Evolutionary conservation across 2,888 invertebrate genomes (phyloP), one percentile per base, ranked within the genome.

Genomic region (Perdita meconis): DNA sequence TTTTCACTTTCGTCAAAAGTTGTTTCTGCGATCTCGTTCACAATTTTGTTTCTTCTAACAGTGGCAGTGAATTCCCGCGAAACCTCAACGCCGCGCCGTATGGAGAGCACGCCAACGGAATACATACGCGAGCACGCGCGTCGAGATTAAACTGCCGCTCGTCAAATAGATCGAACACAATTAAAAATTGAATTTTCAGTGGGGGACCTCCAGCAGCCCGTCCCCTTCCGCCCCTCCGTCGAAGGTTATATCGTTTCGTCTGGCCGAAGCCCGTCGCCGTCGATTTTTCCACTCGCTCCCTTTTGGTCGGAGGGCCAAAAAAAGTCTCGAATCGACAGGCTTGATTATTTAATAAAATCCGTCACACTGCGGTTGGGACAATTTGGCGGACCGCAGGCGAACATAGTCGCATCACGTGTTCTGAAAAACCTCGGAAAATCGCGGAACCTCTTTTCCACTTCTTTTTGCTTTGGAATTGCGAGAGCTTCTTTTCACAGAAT

Each of bases 261-360:
- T 8, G 50, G 36, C 26, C 50, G 24, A n/a, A 38, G n/a, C 8
- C 13, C 24, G 60, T 60, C 50, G 61, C 47, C 30, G 42, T n/a
- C 55, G 50, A 26, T 66, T 59, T 55, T 64, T 53, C 53, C 40
- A 57, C 24, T 55, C 60, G 42, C 13, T 53, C 42, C 50, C 50
- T 65, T 50, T 34, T 53, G 68, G 12, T 16, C 26, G 36, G 34
- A 30, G 42, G 34, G 4, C 6, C 36, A 38, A n/a, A 42, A 50
- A 51, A 60, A 68, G 26, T 44, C 40, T 60, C 36, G 50, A 19
- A 50, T 60, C 53, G 65, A 47, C 70, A 60, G 66, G 75, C 79
- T 77, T 78, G 78, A 78, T 80, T 75, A 77, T 83, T 75, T 80
- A 68, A 80, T 80, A 80, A 72, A 81, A 81, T 66, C 75, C 74